A percentile compares a stretch with the other conserved stretches of the same genome.
Evolutionary conservation across 2,797 vertebrate species (phyloP).

Genomic region (Acrossocheilus fasciatus): DNA sequence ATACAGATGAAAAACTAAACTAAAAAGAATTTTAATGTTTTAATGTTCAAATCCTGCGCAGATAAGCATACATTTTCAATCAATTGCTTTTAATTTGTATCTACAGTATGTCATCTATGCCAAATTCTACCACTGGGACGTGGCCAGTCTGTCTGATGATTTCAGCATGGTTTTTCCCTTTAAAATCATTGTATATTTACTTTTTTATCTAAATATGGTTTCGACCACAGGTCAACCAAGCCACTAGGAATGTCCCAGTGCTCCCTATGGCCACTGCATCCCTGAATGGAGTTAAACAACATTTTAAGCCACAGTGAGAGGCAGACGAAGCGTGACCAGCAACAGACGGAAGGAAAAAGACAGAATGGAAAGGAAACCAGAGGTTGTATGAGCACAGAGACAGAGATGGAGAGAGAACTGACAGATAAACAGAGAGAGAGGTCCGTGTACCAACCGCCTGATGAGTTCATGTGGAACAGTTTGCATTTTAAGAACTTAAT

Average conservation of each 20-base stretch:
- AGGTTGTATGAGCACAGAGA: not conserved
- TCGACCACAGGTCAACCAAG: not conserved
- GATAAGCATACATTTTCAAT: too few relatives aligned
- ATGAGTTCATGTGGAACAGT: constrained; percentile 51
- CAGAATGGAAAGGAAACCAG: constrained; percentile 27
- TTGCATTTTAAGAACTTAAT: constrained; percentile 55
- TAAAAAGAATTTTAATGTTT: too few relatives aligned
- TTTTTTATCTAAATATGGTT: constrained; percentile 23
- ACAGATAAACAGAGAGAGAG: constrained; percentile 33
- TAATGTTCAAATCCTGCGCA: not conserved
- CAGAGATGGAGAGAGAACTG: constrained; percentile 12
- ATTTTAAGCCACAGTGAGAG: constrained; percentile 31
- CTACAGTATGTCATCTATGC: not conserved
- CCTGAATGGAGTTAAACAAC: constrained; percentile 1
- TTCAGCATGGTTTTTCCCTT: not conserved
- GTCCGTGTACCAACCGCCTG: constrained; percentile 31
- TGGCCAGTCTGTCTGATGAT: not conserved
- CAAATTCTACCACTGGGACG: not conserved
- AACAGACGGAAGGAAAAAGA: not conserved
- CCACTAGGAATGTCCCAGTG: not conserved
- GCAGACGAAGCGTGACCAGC: constrained; percentile 21
- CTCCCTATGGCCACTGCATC: not conserved
- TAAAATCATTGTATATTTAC: constrained; percentile 11
- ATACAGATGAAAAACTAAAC: too few relatives aligned
- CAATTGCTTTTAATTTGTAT: not conserved